phyloP scores from a whole-genome alignment of 2,888 invertebrate species.

The Himalopsyche japonica region DNA sequence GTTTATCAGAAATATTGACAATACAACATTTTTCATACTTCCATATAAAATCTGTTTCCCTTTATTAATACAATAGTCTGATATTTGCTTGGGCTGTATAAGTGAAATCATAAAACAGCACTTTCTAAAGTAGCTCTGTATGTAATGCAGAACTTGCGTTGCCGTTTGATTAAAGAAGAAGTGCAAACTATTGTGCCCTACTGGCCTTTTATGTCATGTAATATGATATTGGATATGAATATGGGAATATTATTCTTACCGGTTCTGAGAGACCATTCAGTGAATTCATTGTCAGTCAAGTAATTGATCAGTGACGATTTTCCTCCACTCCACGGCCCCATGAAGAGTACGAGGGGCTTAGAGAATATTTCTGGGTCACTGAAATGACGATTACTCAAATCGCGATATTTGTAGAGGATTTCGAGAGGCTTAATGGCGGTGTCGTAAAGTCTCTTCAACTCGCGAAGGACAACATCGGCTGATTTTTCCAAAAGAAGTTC shows the following conservation, averaged over 20 bases:
- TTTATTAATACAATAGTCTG: no score
- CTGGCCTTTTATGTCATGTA: no score
- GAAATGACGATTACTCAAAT: conserved; percentile 88
- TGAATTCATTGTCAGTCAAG: conserved; percentile 84
- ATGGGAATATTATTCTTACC: conserved; percentile 58
- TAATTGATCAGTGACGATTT: conserved; percentile 95
- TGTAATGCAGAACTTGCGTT: no score
- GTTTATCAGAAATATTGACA: no score
- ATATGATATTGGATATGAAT: no score
- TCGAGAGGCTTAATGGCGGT: conserved; percentile 88
- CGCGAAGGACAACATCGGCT: conserved; percentile 77
- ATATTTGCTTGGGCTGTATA: no score
- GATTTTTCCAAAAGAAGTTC: conserved; percentile 74
- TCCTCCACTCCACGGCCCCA: conserved; percentile 97
- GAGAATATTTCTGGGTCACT: conserved; percentile 95
- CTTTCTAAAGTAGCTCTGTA: no score
- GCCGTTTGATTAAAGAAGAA: no score
- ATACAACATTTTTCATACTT: no score
- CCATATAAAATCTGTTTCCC: no score
- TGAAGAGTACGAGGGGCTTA: conserved; percentile 88
- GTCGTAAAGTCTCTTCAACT: conserved; percentile 84
- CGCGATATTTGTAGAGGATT: conserved; percentile 87
- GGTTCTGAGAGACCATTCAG: conserved; percentile 80
- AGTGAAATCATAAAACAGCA: no score
- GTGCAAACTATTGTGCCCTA: no score